Base-by-base conservation (phyloP, 2,888 invertebrate species). In the Deilephila porcellus region DNA sequence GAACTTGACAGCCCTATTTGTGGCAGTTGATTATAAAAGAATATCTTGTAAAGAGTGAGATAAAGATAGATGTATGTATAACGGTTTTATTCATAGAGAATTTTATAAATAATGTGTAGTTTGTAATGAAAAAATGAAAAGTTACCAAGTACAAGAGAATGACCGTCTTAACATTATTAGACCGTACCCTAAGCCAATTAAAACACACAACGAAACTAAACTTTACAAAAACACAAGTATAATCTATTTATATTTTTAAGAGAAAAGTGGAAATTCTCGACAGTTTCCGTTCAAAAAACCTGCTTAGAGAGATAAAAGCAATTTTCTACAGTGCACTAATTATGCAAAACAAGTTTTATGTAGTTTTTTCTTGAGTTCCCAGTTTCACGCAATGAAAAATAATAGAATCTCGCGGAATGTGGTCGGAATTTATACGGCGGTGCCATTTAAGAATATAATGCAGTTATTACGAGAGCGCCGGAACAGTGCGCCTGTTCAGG, bases 241-340 rank as follows among this genome's bases (percentile, higher is more conserved):
- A 52, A 67, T 45, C 45, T 20, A 67, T 45, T 45, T 6, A 17
- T 7, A 37, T 37, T 37, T 45, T 14, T 60, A 67, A 56, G 56
- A 56, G 56, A 17, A 25, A 25, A 67, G 25, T 67, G 52, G 67
- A 67, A 67, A 52, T 52, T 67, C 67, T 17, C 14, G 14, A 25
- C 25, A 25, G 67, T 25, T 14, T 67, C 25, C 52, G 52, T 52
- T 67, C 45, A 45, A 67, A 64, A 64, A 67, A 67, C 20, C 25
- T 67, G 45, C 45, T 67, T 67, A 67, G 67, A 67, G 45, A 67
- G 45, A 67, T 67, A 67, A 45, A 67, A 45, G 67, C 67, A 67
- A 67, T 67, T 45, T 67, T 67, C 67, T 67, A 67, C 67, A 67
- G 67, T 67, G 67, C 67, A 67, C 67, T 67, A 67, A 67, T 67